Evolutionary conservation across 2,888 invertebrate species (phyloP).

Genomic region (Oligia latruncula): DNA sequence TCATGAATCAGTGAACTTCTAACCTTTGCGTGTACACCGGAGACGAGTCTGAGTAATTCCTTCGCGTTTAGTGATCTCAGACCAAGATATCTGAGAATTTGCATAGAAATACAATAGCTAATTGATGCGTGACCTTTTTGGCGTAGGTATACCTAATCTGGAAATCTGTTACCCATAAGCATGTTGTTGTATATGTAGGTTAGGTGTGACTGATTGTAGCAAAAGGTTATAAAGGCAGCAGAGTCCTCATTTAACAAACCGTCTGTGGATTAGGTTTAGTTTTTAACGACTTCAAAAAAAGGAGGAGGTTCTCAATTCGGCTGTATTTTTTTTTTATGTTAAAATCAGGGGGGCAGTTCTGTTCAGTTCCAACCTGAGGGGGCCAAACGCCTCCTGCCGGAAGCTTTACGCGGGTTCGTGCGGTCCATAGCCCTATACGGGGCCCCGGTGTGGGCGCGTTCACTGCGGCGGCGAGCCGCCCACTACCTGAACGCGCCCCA

Average conservation of each 20-base stretch:
- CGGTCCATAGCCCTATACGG: too few relatives aligned
- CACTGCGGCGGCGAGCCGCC: too few relatives aligned
- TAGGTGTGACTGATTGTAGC: not conserved
- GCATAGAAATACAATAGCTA: constrained; percentile 36
- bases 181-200: too few relatives aligned
- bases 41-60: constrained; percentile 47
- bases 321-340: too few relatives aligned
- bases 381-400: too few relatives aligned
- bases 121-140: constrained; percentile 35
- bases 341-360: too few relatives aligned
- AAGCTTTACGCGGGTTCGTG: too few relatives aligned
- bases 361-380: too few relatives aligned
- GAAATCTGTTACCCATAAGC: not conserved
- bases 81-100: constrained; percentile 34
- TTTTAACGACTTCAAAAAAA: not conserved
- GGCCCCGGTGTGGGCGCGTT: too few relatives aligned
- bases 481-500: too few relatives aligned
- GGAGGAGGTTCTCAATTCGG: too few relatives aligned
- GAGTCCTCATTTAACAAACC: not conserved
- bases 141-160: constrained; percentile 6
- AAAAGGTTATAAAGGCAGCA: not conserved
- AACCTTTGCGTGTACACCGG: constrained; percentile 57
- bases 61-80: constrained; percentile 21
- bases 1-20: constrained; percentile 42
- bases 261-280: not conserved